phyloP scores from a whole-genome alignment of 1,140 invertebrate species.

The Chironomus striatipennis region DNA sequence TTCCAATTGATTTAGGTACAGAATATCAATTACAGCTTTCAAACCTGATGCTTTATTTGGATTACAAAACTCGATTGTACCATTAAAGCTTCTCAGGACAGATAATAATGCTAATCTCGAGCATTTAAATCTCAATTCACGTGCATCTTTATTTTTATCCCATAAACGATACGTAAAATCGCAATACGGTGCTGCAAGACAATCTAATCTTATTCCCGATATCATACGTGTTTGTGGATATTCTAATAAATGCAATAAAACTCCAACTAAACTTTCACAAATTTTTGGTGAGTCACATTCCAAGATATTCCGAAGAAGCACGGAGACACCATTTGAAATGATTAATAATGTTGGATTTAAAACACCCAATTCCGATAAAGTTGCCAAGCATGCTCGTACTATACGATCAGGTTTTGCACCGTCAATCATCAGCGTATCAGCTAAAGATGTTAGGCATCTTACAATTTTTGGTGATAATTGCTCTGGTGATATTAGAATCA shows the following conservation, averaged over 20 bases:
- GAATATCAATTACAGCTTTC: slow-evolving; percentile 73
- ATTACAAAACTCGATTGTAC: slow-evolving; percentile 75
- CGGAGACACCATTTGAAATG: slow-evolving; percentile 70
- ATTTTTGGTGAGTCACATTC: slow-evolving; percentile 70
- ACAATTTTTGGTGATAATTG: slow-evolving; percentile 47
- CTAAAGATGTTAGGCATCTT: slow-evolving; percentile 70
- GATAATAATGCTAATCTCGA: slow-evolving; percentile 76
- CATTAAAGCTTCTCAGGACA: slow-evolving; percentile 82
- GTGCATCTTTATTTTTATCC: slow-evolving; percentile 60
- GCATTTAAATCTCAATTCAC: slow-evolving; percentile 70
- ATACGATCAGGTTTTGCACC: slow-evolving; percentile 54
- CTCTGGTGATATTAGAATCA: slow-evolving; percentile 36
- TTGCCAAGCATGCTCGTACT: slow-evolving; percentile 70
- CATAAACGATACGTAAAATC: slow-evolving; percentile 72
- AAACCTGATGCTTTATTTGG: slow-evolving; percentile 62
- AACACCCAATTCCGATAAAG: slow-evolving; percentile 77
- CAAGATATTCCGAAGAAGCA: slow-evolving; percentile 69
- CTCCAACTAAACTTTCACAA: slow-evolving; percentile 76
- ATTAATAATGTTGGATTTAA: slow-evolving; percentile 74
- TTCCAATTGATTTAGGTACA: slow-evolving; percentile 81
- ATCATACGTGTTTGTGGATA: slow-evolving; percentile 67
- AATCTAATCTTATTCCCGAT: slow-evolving; percentile 67
- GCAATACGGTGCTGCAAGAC: slow-evolving; percentile 82
- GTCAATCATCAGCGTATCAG: slow-evolving; percentile 67
- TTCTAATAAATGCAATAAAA: slow-evolving; percentile 80